Evolutionary conservation across 2,888 invertebrate genomes (phyloP), one percentile per base, ranked within the genome.

Genomic region (Saturnia pavonia): DNA sequence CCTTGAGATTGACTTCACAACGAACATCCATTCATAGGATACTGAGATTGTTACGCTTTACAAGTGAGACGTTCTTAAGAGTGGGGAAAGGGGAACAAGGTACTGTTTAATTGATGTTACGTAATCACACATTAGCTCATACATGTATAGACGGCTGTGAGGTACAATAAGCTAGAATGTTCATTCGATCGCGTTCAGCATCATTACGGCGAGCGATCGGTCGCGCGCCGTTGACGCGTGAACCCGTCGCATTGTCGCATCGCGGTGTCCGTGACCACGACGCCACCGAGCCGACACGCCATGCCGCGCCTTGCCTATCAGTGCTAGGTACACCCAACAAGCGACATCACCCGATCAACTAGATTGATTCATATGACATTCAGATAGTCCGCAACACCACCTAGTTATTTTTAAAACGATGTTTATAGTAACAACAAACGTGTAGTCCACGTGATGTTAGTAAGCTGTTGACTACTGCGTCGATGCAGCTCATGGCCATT

Each of bases 211-310:
- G 73, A 54, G 73, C 67, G 42, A 67, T 75, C 71, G 70, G 69
- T 72, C 74, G 78, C 76, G 76, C 78, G 75, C 74, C 79, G 80
- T 71, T 82, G 81, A 77, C 78, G 84, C 88, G 86, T 85, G 85
- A 84, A 83, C 82, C 74, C 72, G 80, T 73, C 74, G 81, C 77
- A 88, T 86, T 87, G 86, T 85, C 78, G 80, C 79, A 79, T 81
- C 74, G 75, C 85, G 79, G 73, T 71, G 71, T 73, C 76, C 85
- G 84, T 85, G 85, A 87, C 87, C 75, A 76, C 54, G 54, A 22
- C n/a, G 9, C 54, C 72, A 80, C 75, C n/a, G n/a, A n/a, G 78
- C 22, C 71, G 80, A 75, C 78, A 0, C 34, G 82, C 81, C 84
- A 16, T 16, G 82, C 82, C 84, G 78, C 87, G 79, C 84, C 88